Percentiles rank a stretch among this genome's conserved stretches.
phyloP scores from a whole-genome alignment of 2,113 vertebrate species.

The Parus major region DNA sequence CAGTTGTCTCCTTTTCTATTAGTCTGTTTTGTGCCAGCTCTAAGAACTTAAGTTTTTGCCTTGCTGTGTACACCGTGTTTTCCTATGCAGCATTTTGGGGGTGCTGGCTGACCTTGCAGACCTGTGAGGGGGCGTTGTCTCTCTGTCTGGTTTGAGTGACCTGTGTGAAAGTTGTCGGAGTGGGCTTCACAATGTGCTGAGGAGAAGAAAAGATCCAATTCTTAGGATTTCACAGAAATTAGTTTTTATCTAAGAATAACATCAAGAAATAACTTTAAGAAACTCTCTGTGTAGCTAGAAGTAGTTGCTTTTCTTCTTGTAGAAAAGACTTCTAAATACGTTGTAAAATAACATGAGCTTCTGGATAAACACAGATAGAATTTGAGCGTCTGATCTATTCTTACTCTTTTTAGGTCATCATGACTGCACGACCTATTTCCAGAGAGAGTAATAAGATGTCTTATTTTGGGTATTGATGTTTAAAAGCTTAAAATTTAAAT shows the following conservation, averaged over 20 bases:
- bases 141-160: background rate
- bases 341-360: background rate
- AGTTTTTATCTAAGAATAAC: background rate
- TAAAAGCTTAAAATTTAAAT: background rate
- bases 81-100: background rate
- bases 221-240: background rate
- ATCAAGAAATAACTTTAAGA: background rate
- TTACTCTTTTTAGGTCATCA: constrained; percentile 5
- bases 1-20: background rate
- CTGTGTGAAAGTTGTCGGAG: background rate
- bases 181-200: background rate
- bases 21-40: background rate
- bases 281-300: background rate
- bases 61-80: background rate
- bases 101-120: background rate
- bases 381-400: background rate
- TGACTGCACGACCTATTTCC: background rate
- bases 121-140: background rate
- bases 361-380: background rate
- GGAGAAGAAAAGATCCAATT: background rate
- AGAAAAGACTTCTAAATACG: background rate
- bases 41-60: background rate
- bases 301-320: background rate
- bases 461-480: background rate
- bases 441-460: background rate